Evolutionary conservation across 2,113 vertebrate genomes (phyloP).

Genomic region (Camelus bactrianus): DNA sequence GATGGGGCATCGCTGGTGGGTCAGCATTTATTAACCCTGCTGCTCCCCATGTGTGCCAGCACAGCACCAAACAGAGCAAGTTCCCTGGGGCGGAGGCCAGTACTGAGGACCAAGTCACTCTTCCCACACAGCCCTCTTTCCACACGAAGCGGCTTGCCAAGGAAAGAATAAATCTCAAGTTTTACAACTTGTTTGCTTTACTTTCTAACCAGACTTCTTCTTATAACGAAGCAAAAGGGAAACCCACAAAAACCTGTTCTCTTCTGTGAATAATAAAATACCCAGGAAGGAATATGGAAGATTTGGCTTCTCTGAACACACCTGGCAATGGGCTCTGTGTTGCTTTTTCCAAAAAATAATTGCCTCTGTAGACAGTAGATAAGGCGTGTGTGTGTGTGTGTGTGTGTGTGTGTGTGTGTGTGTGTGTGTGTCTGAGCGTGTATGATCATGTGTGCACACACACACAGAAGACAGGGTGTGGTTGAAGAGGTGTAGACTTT

Average conservation of each 20-base stretch:
- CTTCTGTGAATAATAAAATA: constrained; percentile 51
- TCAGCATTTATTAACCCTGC: neutral
- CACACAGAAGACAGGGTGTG: neutral
- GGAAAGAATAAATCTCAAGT: constrained; percentile 55
- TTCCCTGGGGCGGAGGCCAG: neutral
- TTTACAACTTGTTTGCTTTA: constrained; percentile 51
- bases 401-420: neutral
- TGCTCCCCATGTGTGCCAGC: neutral
- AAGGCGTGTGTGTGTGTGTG: accelerated
- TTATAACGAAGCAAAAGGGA: neutral
- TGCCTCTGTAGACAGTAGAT: constrained; percentile 29
- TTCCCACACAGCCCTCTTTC: neutral
- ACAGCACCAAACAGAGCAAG: neutral
- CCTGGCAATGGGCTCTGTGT: constrained; percentile 17
- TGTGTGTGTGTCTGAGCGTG: too few relatives aligned
- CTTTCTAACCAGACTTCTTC: constrained; percentile 11
- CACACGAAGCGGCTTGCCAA: neutral
- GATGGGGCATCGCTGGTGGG: too few relatives aligned
- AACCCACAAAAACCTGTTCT: constrained; percentile 44
- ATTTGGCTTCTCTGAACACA: constrained; percentile 54
- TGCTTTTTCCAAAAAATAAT: constrained; percentile 51
- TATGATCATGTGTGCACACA: neutral
- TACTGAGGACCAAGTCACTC: neutral
- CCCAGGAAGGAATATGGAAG: neutral
- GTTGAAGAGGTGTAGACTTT: neutral